These are phyloP conservation scores for Rutpela maculata DNA, from an alignment of 2,888 invertebrate genomes.

Conservation along the genomic window DNA sequence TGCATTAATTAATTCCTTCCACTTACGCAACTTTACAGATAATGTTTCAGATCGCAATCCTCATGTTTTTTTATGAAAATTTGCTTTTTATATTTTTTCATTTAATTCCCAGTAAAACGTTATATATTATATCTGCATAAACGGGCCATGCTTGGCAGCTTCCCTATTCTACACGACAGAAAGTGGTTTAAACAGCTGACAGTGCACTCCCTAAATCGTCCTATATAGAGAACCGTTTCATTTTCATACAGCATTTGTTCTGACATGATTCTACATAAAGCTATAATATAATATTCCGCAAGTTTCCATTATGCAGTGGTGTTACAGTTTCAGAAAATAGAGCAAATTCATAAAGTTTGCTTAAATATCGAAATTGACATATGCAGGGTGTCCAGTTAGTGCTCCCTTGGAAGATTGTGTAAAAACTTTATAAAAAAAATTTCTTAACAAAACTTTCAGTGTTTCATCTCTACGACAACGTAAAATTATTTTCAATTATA, in stretches of 20 bases:
- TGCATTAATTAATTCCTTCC: too few relatives aligned
- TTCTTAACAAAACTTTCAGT: too few relatives aligned
- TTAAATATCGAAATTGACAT: too few relatives aligned
- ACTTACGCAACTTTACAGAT: too few relatives aligned
- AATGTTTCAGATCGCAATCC: too few relatives aligned
- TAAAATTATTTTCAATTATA: too few relatives aligned
- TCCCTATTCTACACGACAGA: not conserved
- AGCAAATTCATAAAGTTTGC: too few relatives aligned
- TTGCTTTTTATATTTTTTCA: not conserved
- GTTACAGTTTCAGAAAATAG: not conserved
- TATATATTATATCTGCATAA: not conserved
- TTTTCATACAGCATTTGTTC: not conserved
- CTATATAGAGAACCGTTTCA: conserved; percentile 1
- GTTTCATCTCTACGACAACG: too few relatives aligned
- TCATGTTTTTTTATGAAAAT: not conserved
- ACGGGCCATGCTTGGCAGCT: not conserved
- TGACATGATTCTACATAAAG: not conserved
- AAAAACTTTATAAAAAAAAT: too few relatives aligned
- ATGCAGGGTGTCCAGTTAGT: too few relatives aligned
- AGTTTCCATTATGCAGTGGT: not conserved
- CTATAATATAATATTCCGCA: not conserved
- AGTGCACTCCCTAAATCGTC: not conserved
- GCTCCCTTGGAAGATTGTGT: too few relatives aligned
- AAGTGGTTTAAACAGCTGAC: not conserved
- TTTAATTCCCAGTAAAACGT: not conserved